A percentile compares a stretch with the other conserved stretches of the same genome.
phyloP scores from a whole-genome alignment of 1,140 invertebrate species.

The Cryptotermes secundus region DNA sequence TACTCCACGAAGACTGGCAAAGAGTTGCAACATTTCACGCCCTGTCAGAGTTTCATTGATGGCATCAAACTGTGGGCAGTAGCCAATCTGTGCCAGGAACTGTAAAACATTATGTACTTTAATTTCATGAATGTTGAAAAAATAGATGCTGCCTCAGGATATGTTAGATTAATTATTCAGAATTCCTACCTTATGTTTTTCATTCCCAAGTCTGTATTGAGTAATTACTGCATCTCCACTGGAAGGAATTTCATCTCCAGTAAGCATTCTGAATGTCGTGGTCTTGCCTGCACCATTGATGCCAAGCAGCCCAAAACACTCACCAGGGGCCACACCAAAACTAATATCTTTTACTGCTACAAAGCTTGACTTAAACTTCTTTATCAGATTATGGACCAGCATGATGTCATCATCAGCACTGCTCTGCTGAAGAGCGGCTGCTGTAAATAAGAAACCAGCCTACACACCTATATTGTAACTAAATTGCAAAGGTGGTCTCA shows the following conservation, averaged over 20 bases:
- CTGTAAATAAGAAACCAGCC: not conserved
- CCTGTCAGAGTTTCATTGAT: slow-evolving; percentile 79
- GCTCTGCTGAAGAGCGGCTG: not conserved
- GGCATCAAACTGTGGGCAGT: slow-evolving; percentile 85
- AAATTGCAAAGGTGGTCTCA: too few species aligned
- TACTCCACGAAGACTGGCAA: slow-evolving; percentile 73
- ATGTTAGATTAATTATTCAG: not conserved
- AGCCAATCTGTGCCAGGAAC: slow-evolving; percentile 57
- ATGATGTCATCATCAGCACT: not conserved
- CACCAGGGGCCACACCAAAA: slow-evolving; percentile 51
- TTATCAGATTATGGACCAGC: slow-evolving; percentile 27
- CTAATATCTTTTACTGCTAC: slow-evolving; percentile 51
- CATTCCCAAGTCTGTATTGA: not conserved
- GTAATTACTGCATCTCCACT: slow-evolving; percentile 53
- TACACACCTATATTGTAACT: too few species aligned
- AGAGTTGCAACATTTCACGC: slow-evolving; percentile 72
- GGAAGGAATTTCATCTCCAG: slow-evolving; percentile 70
- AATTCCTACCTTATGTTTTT: slow-evolving; percentile 21
- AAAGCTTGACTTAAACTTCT: slow-evolving; percentile 48
- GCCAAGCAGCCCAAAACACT: slow-evolving; percentile 90
- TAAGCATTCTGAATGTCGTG: slow-evolving; percentile 87
- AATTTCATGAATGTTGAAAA: not conserved
- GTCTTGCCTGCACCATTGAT: slow-evolving; percentile 85
- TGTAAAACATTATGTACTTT: slow-evolving; percentile 22
- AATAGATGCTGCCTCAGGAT: not conserved